phyloP scores from a whole-genome alignment of 2,797 vertebrate genomes.

The Channallabes apus region DNA sequence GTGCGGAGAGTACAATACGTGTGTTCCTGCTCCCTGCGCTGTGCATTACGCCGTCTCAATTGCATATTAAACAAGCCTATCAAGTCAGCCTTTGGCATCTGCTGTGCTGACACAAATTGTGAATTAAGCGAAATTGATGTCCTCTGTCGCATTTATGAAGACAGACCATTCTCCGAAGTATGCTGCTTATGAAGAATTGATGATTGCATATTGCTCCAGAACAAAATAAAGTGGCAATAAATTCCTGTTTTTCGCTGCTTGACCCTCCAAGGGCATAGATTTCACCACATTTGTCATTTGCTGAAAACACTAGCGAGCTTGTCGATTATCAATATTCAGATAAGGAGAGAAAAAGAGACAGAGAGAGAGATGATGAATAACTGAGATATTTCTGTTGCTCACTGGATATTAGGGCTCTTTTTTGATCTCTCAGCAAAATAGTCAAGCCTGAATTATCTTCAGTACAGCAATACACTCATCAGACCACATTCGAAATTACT shows the following conservation, averaged over 20 bases:
- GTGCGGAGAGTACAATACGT: slow-evolving; percentile 88
- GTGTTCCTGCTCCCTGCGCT: slow-evolving; percentile 84
- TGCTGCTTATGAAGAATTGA: slow-evolving; percentile 97
- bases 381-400: slow-evolving; percentile 32
- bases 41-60: slow-evolving; percentile 88
- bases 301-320: slow-evolving; percentile 82
- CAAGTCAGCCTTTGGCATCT: slow-evolving; percentile 94
- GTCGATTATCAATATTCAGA: slow-evolving; percentile 85
- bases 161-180: slow-evolving; percentile 95
- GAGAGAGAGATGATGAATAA: slow-evolving; percentile 36
- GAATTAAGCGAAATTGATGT: slow-evolving; percentile 99
- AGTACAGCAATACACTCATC: slow-evolving; percentile 15
- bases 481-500: slow-evolving; percentile 1
- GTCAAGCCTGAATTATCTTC: background rate
- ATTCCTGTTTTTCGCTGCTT: slow-evolving; percentile 77
- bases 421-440: slow-evolving; percentile 32
- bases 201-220: slow-evolving; percentile 93
- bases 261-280: slow-evolving; percentile 88
- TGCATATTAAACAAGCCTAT: slow-evolving; percentile 97
- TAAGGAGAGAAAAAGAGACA: slow-evolving; percentile 64
- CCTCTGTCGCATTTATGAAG: slow-evolving; percentile 95
- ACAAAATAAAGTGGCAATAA: slow-evolving; percentile 91
- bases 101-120: slow-evolving; percentile 99
- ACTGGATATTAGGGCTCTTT: slow-evolving; percentile 29
- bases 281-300: slow-evolving; percentile 86